These are phyloP conservation scores for Gisinianus flammeolus DNA, from an alignment of 2,888 invertebrate species.

Conservation along the genomic window DNA sequence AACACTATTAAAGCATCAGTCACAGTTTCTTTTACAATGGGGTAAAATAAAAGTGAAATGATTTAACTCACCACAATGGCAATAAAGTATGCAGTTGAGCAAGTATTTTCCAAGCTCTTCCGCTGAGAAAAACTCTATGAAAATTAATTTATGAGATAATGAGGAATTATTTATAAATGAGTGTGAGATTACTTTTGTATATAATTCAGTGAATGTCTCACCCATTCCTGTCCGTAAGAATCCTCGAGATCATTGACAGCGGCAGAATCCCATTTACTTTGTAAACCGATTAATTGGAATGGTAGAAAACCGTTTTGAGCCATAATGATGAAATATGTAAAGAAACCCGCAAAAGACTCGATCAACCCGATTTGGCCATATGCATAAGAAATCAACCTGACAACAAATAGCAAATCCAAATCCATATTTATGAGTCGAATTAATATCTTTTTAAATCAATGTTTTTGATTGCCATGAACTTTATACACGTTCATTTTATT, in stretches of 20 bases:
- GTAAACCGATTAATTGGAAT: constrained; percentile 68
- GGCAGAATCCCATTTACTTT: constrained; percentile 75
- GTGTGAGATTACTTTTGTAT: no score
- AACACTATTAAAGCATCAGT: background rate
- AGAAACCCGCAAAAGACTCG: constrained; percentile 82
- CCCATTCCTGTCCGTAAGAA: constrained; percentile 77
- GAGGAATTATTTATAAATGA: no score
- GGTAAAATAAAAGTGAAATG: background rate
- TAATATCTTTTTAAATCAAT: no score
- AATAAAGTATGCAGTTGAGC: constrained; percentile 70
- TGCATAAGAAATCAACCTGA: constrained; percentile 75
- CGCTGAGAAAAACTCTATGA: constrained; percentile 47
- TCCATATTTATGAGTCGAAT: no score
- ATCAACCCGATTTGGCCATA: constrained; percentile 88
- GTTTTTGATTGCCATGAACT: no score
- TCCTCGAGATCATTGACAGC: constrained; percentile 72
- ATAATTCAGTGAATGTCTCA: constrained; percentile 53
- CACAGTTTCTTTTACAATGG: background rate
- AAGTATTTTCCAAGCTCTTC: constrained; percentile 47
- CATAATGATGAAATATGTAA: constrained; percentile 83
- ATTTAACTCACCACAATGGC: constrained; percentile 49
- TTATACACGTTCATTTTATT: no score
- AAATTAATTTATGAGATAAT: no score
- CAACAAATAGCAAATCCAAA: background rate
- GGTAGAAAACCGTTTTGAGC: constrained; percentile 82